These are phyloP conservation scores for Onthophagus sagittarius DNA, from an alignment of 2,888 invertebrate species.

Conservation along the genomic window DNA sequence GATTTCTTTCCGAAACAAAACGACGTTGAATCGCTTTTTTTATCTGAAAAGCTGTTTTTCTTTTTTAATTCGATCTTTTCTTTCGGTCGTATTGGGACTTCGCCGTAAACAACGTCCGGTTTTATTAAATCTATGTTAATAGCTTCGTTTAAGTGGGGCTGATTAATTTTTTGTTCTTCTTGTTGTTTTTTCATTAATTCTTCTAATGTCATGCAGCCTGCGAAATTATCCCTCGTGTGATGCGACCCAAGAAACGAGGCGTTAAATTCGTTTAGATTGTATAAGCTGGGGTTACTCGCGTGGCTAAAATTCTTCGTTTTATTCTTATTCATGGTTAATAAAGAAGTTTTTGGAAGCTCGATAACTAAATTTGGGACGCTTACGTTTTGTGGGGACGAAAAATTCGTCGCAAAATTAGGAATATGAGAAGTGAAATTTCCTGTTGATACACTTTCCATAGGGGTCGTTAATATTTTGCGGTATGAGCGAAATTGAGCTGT, in stretches of 20 bases:
- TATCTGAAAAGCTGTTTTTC: conserved; percentile 34
- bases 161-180: conserved; percentile 60
- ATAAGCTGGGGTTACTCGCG: conserved; percentile 68
- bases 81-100: conserved; percentile 42
- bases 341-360: conserved; percentile 26
- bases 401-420: conserved; percentile 40
- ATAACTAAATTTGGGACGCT: conserved; percentile 44
- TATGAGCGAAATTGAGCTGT: conserved; percentile 77
- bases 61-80: conserved; percentile 25
- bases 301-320: conserved; percentile 63
- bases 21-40: conserved; percentile 35
- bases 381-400: conserved; percentile 38
- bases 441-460: conserved; percentile 45
- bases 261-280: conserved; percentile 54
- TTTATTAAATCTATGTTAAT: conserved; percentile 44
- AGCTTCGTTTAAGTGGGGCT: conserved; percentile 36
- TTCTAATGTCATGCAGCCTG: conserved; percentile 71
- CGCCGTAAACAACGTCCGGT: conserved; percentile 57
- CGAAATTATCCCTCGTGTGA: conserved; percentile 56
- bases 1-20: conserved; percentile 47
- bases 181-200: conserved; percentile 77
- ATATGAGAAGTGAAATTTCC: conserved; percentile 49
- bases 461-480: conserved; percentile 55
- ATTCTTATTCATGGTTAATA: conserved; percentile 31
- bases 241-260: conserved; percentile 37